Conservation (phyloP, 2,797 vertebrate species). For the Chelon labrosus region DNA sequence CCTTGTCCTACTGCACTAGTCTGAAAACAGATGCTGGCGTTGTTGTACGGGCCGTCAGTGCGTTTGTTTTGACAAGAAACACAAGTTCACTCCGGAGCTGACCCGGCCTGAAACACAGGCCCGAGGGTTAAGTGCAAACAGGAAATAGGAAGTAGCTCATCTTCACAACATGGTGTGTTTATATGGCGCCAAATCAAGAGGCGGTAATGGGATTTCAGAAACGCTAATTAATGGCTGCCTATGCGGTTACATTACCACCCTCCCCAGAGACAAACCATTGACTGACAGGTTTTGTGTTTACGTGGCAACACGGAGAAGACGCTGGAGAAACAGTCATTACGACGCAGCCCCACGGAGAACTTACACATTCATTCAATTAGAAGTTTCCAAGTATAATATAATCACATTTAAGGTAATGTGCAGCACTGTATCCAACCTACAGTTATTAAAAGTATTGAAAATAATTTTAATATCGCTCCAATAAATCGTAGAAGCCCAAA, state of each 20-base stretch:
- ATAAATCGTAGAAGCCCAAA: constrained; percentile 74
- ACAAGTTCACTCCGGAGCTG: constrained; percentile 38
- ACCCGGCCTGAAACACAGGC: constrained; percentile 41
- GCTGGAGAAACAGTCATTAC: background rate
- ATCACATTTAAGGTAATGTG: constrained; percentile 33
- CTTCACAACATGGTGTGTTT: constrained; percentile 26
- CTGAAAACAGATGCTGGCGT: constrained; percentile 52
- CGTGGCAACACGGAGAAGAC: constrained; percentile 1
- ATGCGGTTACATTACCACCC: constrained; percentile 25
- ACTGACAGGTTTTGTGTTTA: constrained; percentile 31
- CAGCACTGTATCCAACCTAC: constrained; percentile 35
- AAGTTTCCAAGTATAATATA: constrained; percentile 21
- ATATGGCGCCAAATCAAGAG: constrained; percentile 34
- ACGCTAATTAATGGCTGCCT: constrained; percentile 32
- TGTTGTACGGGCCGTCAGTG: constrained; percentile 40
- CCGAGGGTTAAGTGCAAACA: constrained; percentile 38
- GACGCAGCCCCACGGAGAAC: background rate
- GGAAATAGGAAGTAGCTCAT: constrained; percentile 37
- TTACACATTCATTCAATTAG: constrained; percentile 7
- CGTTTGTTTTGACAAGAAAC: constrained; percentile 73
- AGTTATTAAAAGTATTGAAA: constrained; percentile 61
- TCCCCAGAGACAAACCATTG: constrained; percentile 36
- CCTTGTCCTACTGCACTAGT: constrained; percentile 57
- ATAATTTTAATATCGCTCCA: constrained; percentile 78
- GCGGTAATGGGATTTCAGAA: constrained; percentile 36